A percentile compares a stretch with the other conserved stretches of the same genome.
Conservation (phyloP, 2,113 vertebrate genomes). For the Peromyscus polionotus region DNA sequence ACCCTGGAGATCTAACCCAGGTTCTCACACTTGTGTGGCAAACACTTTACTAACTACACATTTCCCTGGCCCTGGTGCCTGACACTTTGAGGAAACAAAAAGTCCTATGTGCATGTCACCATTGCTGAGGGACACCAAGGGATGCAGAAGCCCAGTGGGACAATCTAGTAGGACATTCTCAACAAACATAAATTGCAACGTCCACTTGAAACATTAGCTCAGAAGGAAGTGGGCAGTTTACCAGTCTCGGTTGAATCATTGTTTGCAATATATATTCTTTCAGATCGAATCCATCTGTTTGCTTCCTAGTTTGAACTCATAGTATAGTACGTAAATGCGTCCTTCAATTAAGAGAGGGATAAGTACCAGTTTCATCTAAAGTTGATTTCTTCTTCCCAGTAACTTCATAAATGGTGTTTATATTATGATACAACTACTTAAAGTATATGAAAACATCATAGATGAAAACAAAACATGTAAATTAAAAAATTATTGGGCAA, state of each 20-base stretch:
- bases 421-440: background rate
- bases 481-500: background rate
- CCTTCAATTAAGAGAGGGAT: background rate
- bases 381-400: background rate
- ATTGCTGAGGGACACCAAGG: background rate
- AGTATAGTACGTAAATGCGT: background rate
- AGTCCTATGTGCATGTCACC: background rate
- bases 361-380: background rate
- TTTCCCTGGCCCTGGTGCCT: background rate
- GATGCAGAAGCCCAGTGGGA: background rate
- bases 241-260: background rate
- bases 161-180: background rate
- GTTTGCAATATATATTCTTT: background rate
- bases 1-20: background rate
- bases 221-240: background rate
- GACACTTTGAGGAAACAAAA: conserved; percentile 3
- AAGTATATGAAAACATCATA: background rate
- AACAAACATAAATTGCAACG: background rate
- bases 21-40: background rate
- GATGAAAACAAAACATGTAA: background rate
- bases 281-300: background rate
- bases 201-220: background rate
- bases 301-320: background rate
- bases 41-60: background rate
- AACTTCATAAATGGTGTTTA: conserved; percentile 10